Evolutionary conservation across 2,113 vertebrate species (phyloP), one percentile per base, ranked within the genome.

Genomic region (Vidua macroura): DNA sequence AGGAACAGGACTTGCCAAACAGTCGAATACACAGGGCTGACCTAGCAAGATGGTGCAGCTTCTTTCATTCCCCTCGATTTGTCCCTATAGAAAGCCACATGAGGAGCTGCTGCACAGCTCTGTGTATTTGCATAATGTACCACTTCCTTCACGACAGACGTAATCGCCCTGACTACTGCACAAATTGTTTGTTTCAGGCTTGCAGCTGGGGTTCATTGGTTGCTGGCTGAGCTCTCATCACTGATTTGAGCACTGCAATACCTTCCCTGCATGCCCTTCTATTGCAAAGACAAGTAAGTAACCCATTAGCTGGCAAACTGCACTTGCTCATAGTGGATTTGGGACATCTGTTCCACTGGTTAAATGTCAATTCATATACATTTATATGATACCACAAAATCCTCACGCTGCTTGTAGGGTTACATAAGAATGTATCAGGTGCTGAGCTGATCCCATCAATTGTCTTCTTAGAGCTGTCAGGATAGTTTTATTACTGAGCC

Each of bases 181-280:
- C 39, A 82, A 91, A 84, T 79, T 20, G 52, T 86, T 89, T 80
- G 75, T 95, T 94, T 84, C 84, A 94, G 81, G 74, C 81, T 68
- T 82, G 92, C 96, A 95, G 74, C 81, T 88, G 90, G 87, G 92
- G 83, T 76, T 93, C 59, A 30, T 18, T 62, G 68, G 83, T 89
- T 86, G 80, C 83, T 92, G 86, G 63, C 91, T 90, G 66, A 78
- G 66, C 35, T 80, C 53, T 69, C 59, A 0, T 64, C 31, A 33
- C 37, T 7, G 9, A 55, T 44, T 59, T 1, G 4, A 75, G 82
- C 48, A 28, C 33, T 21, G 20, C 59, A 78, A 21, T 78, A 41
- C 77, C 74, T 75, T 75, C 66, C 33, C 90, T 77, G 60, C n/a
- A 1, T 14, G 31, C 23, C 37, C 23, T 74, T 30, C 77, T 66